Percentiles rank a stretch among this genome's conserved stretches.
Conservation (phyloP, 92 coral and sea anemone species). For the Umimayanthus chanpuru region DNA sequence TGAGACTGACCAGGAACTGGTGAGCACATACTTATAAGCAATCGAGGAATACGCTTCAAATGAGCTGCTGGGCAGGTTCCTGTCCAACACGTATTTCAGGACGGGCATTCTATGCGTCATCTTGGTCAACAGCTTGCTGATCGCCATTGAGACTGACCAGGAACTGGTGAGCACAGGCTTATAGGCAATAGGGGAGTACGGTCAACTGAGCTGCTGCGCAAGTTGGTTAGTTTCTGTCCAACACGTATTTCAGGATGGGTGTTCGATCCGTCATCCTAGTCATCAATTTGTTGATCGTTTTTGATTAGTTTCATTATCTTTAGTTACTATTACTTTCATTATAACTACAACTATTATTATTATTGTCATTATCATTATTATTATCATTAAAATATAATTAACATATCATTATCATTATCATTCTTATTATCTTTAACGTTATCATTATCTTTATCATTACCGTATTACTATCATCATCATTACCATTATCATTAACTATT, state of each 20-base stretch:
- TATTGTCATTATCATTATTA: no score
- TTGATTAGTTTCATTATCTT: constrained; percentile 39
- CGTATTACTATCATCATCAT: no score
- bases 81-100: constrained; percentile 89
- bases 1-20: constrained; percentile 95
- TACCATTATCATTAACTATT: no score
- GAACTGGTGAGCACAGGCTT: constrained; percentile 72
- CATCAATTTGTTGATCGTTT: constrained; percentile 86
- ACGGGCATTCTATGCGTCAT: constrained; percentile 88
- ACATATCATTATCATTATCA: no score
- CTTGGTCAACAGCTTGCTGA: constrained; percentile 87
- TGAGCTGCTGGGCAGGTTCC: constrained; percentile 89
- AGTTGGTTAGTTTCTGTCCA: constrained; percentile 89
- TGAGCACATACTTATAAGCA: constrained; percentile 34
- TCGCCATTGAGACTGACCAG: constrained; percentile 94
- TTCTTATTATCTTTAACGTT: no score
- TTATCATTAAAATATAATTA: no score
- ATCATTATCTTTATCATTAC: no score
- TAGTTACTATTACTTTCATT: no score
- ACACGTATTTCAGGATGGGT: constrained; percentile 86
- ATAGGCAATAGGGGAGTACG: constrained; percentile 82
- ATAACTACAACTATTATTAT: no score
- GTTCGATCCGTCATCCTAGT: constrained; percentile 83
- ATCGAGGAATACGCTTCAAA: constrained; percentile 97
- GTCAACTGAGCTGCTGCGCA: constrained; percentile 94